Conservation (phyloP, 2,113 vertebrate species). For the Vidua macroura region DNA sequence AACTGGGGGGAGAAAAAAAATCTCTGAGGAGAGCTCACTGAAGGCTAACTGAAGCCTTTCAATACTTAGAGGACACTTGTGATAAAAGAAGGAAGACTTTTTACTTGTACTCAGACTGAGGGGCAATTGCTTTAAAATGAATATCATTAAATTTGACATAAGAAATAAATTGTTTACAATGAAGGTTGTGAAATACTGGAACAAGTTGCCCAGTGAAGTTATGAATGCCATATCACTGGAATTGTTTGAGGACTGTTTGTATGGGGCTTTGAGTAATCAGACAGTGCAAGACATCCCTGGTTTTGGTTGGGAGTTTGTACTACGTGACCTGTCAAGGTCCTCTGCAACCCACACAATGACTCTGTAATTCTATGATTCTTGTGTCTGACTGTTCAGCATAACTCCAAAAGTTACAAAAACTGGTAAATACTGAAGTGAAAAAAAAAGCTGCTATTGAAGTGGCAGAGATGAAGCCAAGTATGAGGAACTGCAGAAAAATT, state of each 20-base stretch:
- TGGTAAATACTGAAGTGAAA: neutral
- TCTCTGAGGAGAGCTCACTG: fast-evolving
- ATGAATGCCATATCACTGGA: neutral
- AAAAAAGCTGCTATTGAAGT: neutral
- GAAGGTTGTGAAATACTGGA: neutral
- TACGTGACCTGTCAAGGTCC: neutral
- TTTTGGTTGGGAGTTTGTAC: fast-evolving
- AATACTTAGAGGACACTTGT: neutral
- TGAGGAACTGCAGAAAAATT: neutral
- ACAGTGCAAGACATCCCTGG: neutral
- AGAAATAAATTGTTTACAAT: neutral
- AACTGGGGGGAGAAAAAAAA: neutral
- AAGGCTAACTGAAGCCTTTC: neutral
- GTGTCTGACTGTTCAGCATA: neutral
- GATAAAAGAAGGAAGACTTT: neutral
- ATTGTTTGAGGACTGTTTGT: neutral
- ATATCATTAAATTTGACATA: neutral
- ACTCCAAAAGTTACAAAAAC: neutral
- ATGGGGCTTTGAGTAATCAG: neutral
- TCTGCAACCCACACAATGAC: neutral
- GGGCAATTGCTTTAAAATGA: neutral
- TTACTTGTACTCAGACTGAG: neutral
- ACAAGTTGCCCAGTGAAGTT: neutral
- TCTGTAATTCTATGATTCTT: neutral
- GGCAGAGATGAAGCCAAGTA: neutral